Evolutionary conservation across 2,113 vertebrate species (phyloP), one percentile per base, ranked within the genome.

Genomic region (Gobiocypris rarus): DNA sequence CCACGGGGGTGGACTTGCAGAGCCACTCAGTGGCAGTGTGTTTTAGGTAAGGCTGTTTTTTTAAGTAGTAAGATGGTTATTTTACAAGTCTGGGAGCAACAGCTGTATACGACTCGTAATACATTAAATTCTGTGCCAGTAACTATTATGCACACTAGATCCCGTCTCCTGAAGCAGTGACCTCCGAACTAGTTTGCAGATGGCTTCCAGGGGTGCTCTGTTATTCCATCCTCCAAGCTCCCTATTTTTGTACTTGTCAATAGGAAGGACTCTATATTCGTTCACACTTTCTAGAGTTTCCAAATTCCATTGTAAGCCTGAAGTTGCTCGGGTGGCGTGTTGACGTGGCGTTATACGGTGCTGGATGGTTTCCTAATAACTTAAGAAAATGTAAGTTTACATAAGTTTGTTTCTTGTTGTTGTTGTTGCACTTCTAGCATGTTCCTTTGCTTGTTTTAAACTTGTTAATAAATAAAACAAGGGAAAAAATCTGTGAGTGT

Each of bases 11-110:
- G 83, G 78, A 74, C 69, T 63, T 89, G 86, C 82, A 79, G 84
- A 75, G 80, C 38, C 86, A 86, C 80, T 50, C 88, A 89, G 88
- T 77, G 59, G 88, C 88, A 82, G 88, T 83, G 83, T 90, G 84
- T 84, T 89, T 83, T 89, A 83, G 88, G 88, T 89, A 89, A 82
- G 89, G 90, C 83, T 91, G 83, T 87, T 81, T 89, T 81, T 80
- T 28, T 70, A 5, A 85, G 89, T 52, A 88, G 80, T 74, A 81
- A 85, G 86, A 88, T 71, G 74, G 89, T 88, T 86, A 78, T 86
- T 85, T 90, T 86, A 90, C 76, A 88, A 89, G 90, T 88, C 82
- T 89, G 63, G 69, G 81, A 81, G 75, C 82, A 75, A 83, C 75
- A 73, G 77, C 74, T 76, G 50, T 73, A 84, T 67, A 86, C 70